These are phyloP conservation scores for Cebus imitator DNA, from an alignment of 2,113 vertebrate genomes.

Conservation along the genomic window DNA sequence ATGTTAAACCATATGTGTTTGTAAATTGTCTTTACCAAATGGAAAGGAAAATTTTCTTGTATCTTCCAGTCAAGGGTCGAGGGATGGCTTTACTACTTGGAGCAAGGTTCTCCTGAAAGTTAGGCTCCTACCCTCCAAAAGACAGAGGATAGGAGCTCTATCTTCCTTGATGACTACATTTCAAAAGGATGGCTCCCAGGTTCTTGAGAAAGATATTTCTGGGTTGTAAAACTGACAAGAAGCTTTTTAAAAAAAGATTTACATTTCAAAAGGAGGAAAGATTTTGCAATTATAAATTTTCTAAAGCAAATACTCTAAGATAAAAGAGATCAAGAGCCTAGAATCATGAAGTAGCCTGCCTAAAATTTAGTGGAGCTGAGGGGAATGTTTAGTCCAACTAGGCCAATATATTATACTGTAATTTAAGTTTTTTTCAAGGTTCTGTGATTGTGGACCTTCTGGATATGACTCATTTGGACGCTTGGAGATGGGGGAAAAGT, in stretches of 20 bases:
- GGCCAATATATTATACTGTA: neutral
- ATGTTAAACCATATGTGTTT: neutral
- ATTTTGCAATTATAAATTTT: conserved; percentile 54
- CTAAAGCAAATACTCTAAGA: conserved; percentile 5
- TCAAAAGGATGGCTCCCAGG: neutral
- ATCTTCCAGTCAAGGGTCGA: neutral
- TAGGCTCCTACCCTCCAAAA: neutral
- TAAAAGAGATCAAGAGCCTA: neutral
- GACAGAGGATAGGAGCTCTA: neutral
- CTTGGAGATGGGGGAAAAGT: neutral
- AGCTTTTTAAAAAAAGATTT: conserved; percentile 43
- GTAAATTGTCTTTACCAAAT: neutral
- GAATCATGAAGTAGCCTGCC: neutral
- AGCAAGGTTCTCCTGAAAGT: neutral
- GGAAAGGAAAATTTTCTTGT: neutral
- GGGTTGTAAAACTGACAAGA: neutral
- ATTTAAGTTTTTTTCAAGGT: neutral
- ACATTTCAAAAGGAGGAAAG: conserved; percentile 49
- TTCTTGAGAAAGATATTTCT: neutral
- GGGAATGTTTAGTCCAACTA: neutral
- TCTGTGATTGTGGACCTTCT: neutral
- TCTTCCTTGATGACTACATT: neutral
- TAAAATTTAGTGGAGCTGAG: neutral
- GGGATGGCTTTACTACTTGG: neutral
- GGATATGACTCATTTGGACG: neutral